These are phyloP conservation scores for Nephrotoma flavescens DNA, from an alignment of 2,888 invertebrate genomes.

Conservation along the genomic window DNA sequence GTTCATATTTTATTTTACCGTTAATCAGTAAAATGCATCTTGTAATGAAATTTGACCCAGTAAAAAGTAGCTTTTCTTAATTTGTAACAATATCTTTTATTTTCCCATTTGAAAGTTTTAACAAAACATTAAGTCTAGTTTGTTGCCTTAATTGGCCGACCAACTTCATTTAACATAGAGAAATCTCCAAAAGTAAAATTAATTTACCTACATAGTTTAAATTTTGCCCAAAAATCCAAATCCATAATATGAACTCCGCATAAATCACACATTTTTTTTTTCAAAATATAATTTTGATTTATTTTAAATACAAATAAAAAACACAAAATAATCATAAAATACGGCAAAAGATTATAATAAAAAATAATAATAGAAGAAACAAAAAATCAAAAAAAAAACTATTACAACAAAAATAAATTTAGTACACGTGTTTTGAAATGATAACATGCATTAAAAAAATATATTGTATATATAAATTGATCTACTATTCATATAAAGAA, in stretches of 20 bases:
- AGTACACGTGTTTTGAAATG: background rate
- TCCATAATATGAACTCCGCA: background rate
- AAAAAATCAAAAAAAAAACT: background rate
- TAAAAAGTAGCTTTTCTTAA: background rate
- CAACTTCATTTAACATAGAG: background rate
- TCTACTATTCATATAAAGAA: background rate
- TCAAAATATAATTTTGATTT: background rate
- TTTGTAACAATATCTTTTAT: background rate
- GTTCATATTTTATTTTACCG: background rate
- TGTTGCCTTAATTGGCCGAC: background rate
- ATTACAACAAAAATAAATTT: background rate
- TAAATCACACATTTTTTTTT: background rate
- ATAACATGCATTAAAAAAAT: background rate
- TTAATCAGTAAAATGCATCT: background rate
- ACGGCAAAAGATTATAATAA: background rate
- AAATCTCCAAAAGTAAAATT: background rate
- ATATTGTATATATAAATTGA: background rate
- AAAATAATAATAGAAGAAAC: background rate
- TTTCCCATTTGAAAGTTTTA: background rate
- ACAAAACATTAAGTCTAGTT: background rate
- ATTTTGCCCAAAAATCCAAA: background rate
- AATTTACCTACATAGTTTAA: background rate
- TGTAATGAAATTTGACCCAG: background rate
- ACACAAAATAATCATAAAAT: background rate
- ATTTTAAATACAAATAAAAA: background rate